A percentile compares a stretch with the other conserved stretches of the same genome.
Conservation (phyloP, 2,888 invertebrate species). For the Lithophane leautieri region DNA sequence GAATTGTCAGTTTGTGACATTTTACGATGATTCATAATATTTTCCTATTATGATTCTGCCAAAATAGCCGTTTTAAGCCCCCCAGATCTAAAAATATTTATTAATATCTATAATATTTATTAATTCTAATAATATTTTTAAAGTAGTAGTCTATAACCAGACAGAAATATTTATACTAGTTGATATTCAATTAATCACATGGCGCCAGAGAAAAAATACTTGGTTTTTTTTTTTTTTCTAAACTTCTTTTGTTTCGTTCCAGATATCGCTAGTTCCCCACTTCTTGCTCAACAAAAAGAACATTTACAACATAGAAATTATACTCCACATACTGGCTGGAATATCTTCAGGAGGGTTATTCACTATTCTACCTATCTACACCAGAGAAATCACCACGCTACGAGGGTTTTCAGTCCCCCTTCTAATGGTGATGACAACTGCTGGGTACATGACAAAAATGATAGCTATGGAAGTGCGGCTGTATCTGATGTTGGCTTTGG, state of each 20-base stretch:
- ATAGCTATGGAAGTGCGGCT: conserved; percentile 74
- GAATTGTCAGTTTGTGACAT: too few relatives aligned
- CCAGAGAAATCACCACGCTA: conserved; percentile 75
- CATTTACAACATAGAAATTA: conserved; percentile 59
- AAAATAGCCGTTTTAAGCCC: too few relatives aligned
- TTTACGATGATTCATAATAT: too few relatives aligned
- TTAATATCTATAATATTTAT: too few relatives aligned
- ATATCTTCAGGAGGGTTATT: conserved; percentile 79
- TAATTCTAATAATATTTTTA: too few relatives aligned
- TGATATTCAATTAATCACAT: neutral
- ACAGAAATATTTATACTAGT: neutral
- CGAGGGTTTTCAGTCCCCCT: conserved; percentile 73
- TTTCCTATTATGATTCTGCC: too few relatives aligned
- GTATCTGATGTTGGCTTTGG: conserved; percentile 77
- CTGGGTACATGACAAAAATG: conserved; percentile 78
- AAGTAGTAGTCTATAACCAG: too few relatives aligned
- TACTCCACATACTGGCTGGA: conserved; percentile 78
- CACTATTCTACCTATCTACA: conserved; percentile 79
- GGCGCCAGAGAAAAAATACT: too few relatives aligned
- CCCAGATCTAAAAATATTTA: neutral
- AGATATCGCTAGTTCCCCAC: conserved; percentile 81
- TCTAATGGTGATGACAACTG: conserved; percentile 76
- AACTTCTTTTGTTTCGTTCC: conserved; percentile 47
- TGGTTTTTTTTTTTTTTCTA: neutral
- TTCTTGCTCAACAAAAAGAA: conserved; percentile 73